phyloP scores from a whole-genome alignment of 2,797 vertebrate genomes.

The Delichon dasypus region DNA sequence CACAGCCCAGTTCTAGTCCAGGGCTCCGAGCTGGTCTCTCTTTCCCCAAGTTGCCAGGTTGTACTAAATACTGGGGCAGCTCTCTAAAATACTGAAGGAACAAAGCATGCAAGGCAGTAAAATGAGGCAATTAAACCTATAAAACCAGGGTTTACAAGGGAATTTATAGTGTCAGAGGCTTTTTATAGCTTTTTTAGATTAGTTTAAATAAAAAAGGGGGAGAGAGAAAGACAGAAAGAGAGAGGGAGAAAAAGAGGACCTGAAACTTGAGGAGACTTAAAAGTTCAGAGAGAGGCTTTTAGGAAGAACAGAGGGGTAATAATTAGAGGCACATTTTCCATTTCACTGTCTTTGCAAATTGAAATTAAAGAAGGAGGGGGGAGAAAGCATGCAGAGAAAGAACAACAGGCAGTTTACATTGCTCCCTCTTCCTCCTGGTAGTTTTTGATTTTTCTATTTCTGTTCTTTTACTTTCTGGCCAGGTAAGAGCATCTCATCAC shows the following conservation, averaged over 20 bases:
- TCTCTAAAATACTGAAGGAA: constrained; percentile 75
- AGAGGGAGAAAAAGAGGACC: constrained; percentile 64
- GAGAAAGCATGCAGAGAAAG: neutral
- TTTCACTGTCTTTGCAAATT: constrained; percentile 73
- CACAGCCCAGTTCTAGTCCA: neutral
- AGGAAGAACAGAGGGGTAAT: constrained; percentile 73
- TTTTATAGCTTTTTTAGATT: constrained; percentile 84
- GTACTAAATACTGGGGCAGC: constrained; percentile 61
- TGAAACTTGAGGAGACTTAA: constrained; percentile 80
- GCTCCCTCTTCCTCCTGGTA: neutral
- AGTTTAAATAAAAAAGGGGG: constrained; percentile 77
- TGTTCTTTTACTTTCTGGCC: neutral
- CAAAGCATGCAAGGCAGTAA: constrained; percentile 77
- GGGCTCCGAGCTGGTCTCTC: neutral
- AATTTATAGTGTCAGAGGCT: constrained; percentile 82
- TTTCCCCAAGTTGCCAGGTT: constrained; percentile 44
- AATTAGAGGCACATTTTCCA: constrained; percentile 74
- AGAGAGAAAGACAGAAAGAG: constrained; percentile 57
- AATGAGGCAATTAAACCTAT: constrained; percentile 83
- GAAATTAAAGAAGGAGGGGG: constrained; percentile 23
- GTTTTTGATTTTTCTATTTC: neutral
- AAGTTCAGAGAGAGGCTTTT: constrained; percentile 79
- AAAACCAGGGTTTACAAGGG: constrained; percentile 81
- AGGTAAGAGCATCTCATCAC: neutral
- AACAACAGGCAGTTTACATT: constrained; percentile 5